Evolutionary conservation across 2,888 invertebrate genomes (phyloP).

Genomic region (Hermodice carunculata): DNA sequence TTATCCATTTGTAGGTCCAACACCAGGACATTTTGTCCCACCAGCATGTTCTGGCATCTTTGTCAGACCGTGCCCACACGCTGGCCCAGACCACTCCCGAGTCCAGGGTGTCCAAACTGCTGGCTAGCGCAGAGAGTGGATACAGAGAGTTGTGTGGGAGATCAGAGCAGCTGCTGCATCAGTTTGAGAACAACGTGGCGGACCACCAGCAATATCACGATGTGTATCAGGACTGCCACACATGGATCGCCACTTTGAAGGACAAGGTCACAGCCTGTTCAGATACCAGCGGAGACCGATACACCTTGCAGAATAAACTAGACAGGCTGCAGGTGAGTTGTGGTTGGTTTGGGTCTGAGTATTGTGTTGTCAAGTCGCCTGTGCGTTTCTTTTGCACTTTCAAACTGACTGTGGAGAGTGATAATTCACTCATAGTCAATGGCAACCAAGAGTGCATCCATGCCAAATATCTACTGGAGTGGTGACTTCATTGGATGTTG

Average conservation of each 20-base stretch:
- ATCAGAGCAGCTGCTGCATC: conserved; percentile 80
- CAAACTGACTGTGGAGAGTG: too few relatives aligned
- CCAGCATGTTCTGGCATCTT: conserved; percentile 86
- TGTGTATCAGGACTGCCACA: conserved; percentile 81
- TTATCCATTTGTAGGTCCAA: conserved; percentile 38
- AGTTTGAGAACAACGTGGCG: conserved; percentile 87
- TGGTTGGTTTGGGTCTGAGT: background rate
- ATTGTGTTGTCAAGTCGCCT: too few relatives aligned
- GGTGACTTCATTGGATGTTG: too few relatives aligned
- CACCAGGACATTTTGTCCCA: conserved; percentile 83
- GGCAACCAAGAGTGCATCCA: too few relatives aligned
- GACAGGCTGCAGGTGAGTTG: conserved; percentile 76
- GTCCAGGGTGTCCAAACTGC: conserved; percentile 58
- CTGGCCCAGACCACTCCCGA: conserved; percentile 70
- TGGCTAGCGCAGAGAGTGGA: conserved; percentile 53
- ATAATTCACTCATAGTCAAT: too few relatives aligned
- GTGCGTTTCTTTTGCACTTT: too few relatives aligned
- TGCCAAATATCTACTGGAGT: too few relatives aligned
- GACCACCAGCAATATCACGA: conserved; percentile 86
- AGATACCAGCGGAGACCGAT: conserved; percentile 89
- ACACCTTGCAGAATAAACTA: conserved; percentile 83
- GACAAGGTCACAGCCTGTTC: conserved; percentile 84
- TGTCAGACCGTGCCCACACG: conserved; percentile 84
- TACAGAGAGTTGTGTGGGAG: conserved; percentile 55
- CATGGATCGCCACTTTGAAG: conserved; percentile 91